Percentiles rank a stretch among this genome's conserved stretches.
These are phyloP conservation scores for Holothuria leucospilota DNA, from an alignment of 53 echinoderm and acorn worm species.

Conservation along the genomic window DNA sequence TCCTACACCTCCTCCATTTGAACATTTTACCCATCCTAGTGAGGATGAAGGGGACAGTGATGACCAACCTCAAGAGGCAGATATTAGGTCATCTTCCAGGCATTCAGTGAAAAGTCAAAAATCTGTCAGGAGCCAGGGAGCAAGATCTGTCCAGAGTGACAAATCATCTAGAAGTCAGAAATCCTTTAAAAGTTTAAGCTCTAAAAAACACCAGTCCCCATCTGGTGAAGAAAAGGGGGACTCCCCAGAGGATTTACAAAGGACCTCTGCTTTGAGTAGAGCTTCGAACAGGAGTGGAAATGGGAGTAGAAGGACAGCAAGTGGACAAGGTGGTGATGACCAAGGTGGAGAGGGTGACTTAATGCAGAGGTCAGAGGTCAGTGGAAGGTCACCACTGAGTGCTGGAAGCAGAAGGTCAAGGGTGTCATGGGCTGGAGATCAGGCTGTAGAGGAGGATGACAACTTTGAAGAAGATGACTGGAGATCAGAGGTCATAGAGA, in stretches of 20 bases:
- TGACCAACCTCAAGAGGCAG: not conserved
- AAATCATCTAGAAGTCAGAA: conserved; percentile 37
- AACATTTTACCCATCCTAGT: conserved; percentile 29
- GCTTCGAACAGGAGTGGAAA: not conserved
- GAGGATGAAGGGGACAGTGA: conserved; percentile 51
- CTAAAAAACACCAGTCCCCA: not conserved
- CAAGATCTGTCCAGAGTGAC: conserved; percentile 35
- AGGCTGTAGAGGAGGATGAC: conserved; percentile 10
- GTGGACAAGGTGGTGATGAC: not conserved
- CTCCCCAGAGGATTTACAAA: not conserved
- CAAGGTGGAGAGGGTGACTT: not conserved
- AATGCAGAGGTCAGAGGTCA: not conserved
- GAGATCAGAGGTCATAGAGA: conserved; percentile 50
- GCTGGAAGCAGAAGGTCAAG: conserved; percentile 43
- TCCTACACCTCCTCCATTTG: conserved; percentile 37
- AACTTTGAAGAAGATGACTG: conserved; percentile 62
- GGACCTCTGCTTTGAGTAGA: not conserved
- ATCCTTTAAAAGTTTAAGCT: not conserved
- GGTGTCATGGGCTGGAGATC: conserved; percentile 15
- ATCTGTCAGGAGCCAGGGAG: conserved; percentile 6
- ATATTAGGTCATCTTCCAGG: conserved; percentile 7
- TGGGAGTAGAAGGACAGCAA: not conserved
- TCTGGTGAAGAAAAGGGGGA: not conserved
- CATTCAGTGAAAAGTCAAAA: conserved; percentile 15
- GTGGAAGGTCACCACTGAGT: conserved; percentile 19